Percentiles rank a stretch among this genome's conserved stretches.
These are phyloP conservation scores for Cariama cristata DNA, from an alignment of 2,113 vertebrate species.

Conservation along the genomic window DNA sequence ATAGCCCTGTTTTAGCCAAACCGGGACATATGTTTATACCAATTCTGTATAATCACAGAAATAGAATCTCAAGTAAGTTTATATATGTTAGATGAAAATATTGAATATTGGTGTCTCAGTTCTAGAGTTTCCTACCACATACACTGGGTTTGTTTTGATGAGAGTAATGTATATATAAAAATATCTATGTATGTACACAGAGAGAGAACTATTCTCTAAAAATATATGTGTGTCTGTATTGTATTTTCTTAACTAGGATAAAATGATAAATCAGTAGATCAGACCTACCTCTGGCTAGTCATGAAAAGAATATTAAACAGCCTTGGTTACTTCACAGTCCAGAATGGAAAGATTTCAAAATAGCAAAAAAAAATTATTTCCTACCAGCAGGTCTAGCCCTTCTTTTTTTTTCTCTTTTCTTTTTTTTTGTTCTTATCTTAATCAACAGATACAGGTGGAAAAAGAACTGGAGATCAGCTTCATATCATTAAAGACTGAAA, in stretches of 20 bases:
- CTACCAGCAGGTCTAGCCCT: neutral
- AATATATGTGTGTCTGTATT: neutral
- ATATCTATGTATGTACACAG: neutral
- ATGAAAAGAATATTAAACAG: neutral
- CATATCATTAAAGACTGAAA: neutral
- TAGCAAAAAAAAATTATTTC: neutral
- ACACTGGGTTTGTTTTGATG: neutral
- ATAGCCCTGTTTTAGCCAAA: no score
- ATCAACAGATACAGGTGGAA: neutral
- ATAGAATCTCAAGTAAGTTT: conserved; percentile 15
- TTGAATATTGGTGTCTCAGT: neutral
- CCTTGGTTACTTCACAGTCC: neutral
- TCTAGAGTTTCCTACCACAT: neutral
- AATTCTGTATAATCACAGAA: neutral
- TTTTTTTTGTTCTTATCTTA: neutral
- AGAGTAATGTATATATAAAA: neutral
- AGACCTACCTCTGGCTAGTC: neutral
- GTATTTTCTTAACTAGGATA: neutral
- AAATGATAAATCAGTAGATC: neutral
- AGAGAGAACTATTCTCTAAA: neutral
- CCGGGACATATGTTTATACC: neutral
- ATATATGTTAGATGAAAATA: conserved; percentile 7
- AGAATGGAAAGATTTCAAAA: neutral
- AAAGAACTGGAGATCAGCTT: neutral
- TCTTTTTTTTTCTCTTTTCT: neutral